Conservation (phyloP, 1,140 invertebrate genomes). For the Gryllus bimaculatus region DNA sequence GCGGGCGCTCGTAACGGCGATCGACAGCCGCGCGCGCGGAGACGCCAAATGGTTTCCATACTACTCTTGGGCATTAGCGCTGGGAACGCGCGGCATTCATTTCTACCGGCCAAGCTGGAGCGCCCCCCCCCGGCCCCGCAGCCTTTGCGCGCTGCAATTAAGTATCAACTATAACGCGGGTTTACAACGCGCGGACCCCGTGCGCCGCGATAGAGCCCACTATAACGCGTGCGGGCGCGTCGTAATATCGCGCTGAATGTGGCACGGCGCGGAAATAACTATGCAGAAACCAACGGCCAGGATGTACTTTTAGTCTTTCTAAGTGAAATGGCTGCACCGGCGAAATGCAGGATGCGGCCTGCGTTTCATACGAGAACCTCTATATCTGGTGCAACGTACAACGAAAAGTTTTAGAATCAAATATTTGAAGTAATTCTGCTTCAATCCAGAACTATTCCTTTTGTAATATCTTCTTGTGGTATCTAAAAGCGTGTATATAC, state of each 20-base stretch:
- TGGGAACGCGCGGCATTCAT: background rate
- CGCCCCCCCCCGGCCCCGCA: no score
- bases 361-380: background rate
- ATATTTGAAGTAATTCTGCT: no score
- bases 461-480: no score
- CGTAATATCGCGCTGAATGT: background rate
- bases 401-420: no score
- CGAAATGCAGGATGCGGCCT: background rate
- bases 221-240: background rate
- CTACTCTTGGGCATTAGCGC: background rate
- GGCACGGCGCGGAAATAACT: background rate
- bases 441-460: no score
- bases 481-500: no score
- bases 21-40: no score
- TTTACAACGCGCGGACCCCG: background rate
- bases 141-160: background rate
- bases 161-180: constrained; percentile 3
- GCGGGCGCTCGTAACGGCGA: no score
- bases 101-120: background rate
- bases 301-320: background rate
- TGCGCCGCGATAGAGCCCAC: background rate
- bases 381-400: no score
- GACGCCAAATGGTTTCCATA: no score
- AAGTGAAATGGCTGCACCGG: no score
- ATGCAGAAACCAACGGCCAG: background rate